Percentiles rank a stretch among this genome's conserved stretches.
Evolutionary conservation across 2,113 vertebrate genomes (phyloP).

Genomic region (Callipepla californica): DNA sequence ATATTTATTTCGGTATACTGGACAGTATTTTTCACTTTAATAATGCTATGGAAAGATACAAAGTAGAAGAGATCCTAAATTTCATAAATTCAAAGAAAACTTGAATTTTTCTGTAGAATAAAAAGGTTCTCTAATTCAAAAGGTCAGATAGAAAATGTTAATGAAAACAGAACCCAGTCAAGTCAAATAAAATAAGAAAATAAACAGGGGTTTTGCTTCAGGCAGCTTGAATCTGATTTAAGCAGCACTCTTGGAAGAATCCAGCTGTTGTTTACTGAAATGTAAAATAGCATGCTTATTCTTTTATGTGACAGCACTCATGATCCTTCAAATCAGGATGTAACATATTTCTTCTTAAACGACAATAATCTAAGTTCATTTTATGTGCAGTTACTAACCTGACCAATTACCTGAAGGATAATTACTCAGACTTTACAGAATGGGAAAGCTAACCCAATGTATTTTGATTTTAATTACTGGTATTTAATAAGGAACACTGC

Average conservation of each 20-base stretch:
- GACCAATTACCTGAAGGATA: slow-evolving; percentile 71
- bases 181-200: slow-evolving; percentile 78
- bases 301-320: slow-evolving; percentile 63
- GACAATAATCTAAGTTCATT: slow-evolving; percentile 46
- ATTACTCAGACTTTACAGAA: slow-evolving; percentile 69
- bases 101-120: slow-evolving; percentile 37
- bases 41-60: not conserved
- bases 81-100: slow-evolving; percentile 31
- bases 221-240: slow-evolving; percentile 78
- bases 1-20: not conserved
- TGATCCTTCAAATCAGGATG: slow-evolving; percentile 56
- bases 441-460: slow-evolving; percentile 55
- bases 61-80: not conserved
- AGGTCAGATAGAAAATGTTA: slow-evolving; percentile 77
- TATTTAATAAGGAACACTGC: slow-evolving; percentile 75
- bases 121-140: slow-evolving; percentile 68
- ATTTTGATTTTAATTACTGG: slow-evolving; percentile 75
- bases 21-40: not conserved
- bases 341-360: slow-evolving; percentile 48
- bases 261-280: slow-evolving; percentile 80
- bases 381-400: slow-evolving; percentile 68
- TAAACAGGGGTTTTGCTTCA: slow-evolving; percentile 75
- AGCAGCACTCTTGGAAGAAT: slow-evolving; percentile 71
- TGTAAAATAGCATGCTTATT: slow-evolving; percentile 75
- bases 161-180: slow-evolving; percentile 77